Evolutionary conservation across 2,888 invertebrate species (phyloP).

Genomic region (Lasius platythorax): DNA sequence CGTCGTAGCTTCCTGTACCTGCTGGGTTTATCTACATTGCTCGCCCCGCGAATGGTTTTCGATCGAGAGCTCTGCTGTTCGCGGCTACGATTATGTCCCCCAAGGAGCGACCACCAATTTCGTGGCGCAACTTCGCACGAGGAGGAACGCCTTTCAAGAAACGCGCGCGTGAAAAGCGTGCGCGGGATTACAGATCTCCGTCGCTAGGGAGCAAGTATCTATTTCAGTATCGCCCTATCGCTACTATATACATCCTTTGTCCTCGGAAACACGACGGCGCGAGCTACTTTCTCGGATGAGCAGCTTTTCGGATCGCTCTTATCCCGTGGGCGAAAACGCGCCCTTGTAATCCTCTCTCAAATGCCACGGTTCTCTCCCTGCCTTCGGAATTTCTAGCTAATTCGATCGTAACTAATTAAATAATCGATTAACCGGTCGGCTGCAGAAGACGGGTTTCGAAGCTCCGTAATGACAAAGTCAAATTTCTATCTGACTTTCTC

Average conservation of each 20-base stretch:
- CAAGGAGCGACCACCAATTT: constrained; percentile 66
- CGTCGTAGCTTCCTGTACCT: not conserved
- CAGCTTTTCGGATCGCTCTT: not conserved
- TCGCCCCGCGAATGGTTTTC: constrained; percentile 71
- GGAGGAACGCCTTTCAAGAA: not conserved
- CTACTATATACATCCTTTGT: not conserved
- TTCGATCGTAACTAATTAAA: not conserved
- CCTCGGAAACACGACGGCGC: not conserved
- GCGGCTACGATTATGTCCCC: constrained; percentile 74
- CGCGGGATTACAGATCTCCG: constrained; percentile 4
- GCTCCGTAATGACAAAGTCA: not conserved
- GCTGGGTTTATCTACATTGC: constrained; percentile 48
- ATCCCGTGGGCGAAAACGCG: not conserved
- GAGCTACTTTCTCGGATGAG: constrained; percentile 41
- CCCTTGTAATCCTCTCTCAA: constrained; percentile 5
- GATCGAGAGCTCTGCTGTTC: constrained; percentile 72
- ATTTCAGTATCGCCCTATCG: not conserved
- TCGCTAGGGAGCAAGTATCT: constrained; percentile 17
- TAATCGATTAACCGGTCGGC: not conserved
- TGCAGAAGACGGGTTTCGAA: not conserved
- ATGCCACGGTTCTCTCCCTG: not conserved
- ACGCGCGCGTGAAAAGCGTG: constrained; percentile 32
- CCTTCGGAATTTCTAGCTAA: not conserved
- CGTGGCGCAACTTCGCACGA: constrained; percentile 52
- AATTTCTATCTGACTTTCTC: not conserved